Conservation (phyloP, 2,888 invertebrate species). For the Pachycephus smyrnensis region DNA sequence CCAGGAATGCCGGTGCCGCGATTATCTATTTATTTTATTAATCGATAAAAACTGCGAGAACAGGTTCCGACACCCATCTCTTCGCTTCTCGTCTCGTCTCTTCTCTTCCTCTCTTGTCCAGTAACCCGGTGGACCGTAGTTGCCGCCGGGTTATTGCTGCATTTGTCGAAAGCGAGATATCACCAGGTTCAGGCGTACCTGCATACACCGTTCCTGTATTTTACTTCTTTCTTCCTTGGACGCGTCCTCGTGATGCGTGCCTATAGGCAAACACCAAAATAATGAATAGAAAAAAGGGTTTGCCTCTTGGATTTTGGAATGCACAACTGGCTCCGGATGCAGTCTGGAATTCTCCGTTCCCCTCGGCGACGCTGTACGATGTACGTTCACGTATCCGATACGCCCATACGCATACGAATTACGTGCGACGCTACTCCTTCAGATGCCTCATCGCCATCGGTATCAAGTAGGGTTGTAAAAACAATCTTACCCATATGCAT, state of each 20-base stretch:
- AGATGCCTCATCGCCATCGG: neutral
- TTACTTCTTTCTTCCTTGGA: neutral
- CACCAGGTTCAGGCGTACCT: neutral
- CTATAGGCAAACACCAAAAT: neutral
- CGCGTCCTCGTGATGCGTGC: neutral
- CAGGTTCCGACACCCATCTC: conserved; percentile 51
- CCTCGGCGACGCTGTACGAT: neutral
- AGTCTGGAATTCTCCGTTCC: neutral
- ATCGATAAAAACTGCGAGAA: conserved; percentile 58
- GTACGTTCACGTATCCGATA: conserved; percentile 2
- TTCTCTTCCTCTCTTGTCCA: conserved; percentile 24
- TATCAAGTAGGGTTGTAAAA: neutral
- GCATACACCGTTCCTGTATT: neutral
- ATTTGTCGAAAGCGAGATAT: neutral
- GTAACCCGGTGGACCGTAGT: neutral
- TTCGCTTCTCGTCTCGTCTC: conserved; percentile 9
- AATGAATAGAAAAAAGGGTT: neutral
- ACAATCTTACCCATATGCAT: neutral
- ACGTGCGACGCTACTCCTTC: neutral
- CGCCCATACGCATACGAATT: neutral
- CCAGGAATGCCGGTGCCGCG: conserved; percentile 55
- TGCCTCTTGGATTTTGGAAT: neutral
- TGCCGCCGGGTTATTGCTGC: neutral
- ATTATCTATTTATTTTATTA: conserved; percentile 62
- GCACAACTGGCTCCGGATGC: conserved; percentile 3